Evolutionary conservation across 2,797 vertebrate species (phyloP), one percentile per base, ranked within the genome.

Genomic region (Artibeus lituratus): DNA sequence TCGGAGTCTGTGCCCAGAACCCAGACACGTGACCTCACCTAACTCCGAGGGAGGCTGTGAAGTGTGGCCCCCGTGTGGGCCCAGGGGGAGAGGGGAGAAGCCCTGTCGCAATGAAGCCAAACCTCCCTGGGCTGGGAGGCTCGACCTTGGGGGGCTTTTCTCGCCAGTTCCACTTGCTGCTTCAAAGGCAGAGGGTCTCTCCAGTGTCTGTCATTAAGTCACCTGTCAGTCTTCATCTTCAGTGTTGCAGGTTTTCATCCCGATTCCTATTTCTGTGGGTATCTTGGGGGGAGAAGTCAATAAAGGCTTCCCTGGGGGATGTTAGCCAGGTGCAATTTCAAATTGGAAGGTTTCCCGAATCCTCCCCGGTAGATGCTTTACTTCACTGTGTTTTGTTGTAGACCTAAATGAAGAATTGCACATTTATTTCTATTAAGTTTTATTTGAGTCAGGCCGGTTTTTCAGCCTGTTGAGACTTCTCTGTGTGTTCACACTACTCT

Each of bases 371-470:
- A 42, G 62, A 39, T 39, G 35, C 88, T 92, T 85, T 69, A 62
- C 65, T 86, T 89, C 57, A 26, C 10, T 5, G 82, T 83, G 69
- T 59, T 94, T 96, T 95, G 86, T 59, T 85, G 88, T 57, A 55
- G 29, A 85, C 29, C 37, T 51, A 91, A 67, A 87, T 83, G 80
- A 93, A 83, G 35, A 42, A 55, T 29, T 84, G 32, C 5, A 55
- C 42, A 70, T 90, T 92, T 67, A 35, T 84, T 90, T 90, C 47
- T 18, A 37, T 67, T 76, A 83, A 29, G 24, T 7, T 94, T 67
- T 47, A 53, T 80, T 93, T 83, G 55, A 73, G 49, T 73, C n/a
- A 90, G 35, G 39, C 26, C 21, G 74, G 78, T 37, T 57, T 69
- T 78, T 82, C 37, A 83, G 22, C 47, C 59, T 86, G 69, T 55